Percentiles rank a stretch among this genome's conserved stretches.
Evolutionary conservation across 2,797 vertebrate species (phyloP).

Genomic region (Melanotaenia nigrans): DNA sequence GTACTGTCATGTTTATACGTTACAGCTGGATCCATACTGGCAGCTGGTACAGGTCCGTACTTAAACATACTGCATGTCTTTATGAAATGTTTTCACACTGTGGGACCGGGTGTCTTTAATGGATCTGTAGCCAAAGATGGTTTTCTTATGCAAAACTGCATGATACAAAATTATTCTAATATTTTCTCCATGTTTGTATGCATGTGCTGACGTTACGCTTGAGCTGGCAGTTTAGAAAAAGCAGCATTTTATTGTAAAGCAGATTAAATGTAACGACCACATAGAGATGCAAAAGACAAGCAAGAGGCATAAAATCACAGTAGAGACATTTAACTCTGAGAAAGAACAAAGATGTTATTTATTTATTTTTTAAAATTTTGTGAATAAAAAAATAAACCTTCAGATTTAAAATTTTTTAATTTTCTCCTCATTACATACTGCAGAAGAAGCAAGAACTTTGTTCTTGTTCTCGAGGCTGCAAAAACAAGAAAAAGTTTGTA

Average conservation of each 20-base stretch:
- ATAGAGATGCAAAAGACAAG: not conserved
- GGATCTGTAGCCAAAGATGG: not conserved
- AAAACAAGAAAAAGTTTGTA: too few relatives aligned
- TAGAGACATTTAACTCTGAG: not conserved
- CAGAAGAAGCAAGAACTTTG: too few relatives aligned
- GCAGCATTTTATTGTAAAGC: not conserved
- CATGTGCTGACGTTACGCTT: not conserved
- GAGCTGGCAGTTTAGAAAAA: not conserved
- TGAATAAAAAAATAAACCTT: too few relatives aligned
- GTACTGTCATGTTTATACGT: conserved; percentile 49
- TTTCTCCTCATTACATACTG: too few relatives aligned
- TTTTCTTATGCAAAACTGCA: not conserved
- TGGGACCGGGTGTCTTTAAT: not conserved
- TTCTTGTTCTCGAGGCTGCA: too few relatives aligned
- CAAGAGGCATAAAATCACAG: not conserved
- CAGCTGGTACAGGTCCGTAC: not conserved
- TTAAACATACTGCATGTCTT: not conserved
- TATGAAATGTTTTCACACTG: not conserved
- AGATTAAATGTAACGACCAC: not conserved
- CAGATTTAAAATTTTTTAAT: too few relatives aligned
- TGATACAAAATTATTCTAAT: not conserved
- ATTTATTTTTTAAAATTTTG: too few relatives aligned
- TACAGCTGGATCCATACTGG: conserved; percentile 23
- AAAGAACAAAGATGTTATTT: not conserved
- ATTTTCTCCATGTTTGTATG: not conserved